Evolutionary conservation across 2,797 vertebrate species (phyloP).

Genomic region (Rhynchonycteris naso): DNA sequence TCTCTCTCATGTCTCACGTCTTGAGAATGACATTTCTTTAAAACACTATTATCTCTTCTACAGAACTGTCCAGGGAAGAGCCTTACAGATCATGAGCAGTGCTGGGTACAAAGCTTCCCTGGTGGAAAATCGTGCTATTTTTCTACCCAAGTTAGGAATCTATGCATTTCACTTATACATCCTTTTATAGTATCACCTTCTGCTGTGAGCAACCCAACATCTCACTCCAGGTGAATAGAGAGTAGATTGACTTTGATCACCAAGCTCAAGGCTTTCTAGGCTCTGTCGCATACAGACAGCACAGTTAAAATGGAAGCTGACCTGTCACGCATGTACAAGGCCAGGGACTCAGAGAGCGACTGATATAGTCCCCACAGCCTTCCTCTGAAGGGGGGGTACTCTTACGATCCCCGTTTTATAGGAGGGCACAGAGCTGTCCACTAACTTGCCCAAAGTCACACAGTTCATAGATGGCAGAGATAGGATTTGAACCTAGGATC

Average conservation of each 20-base stretch:
- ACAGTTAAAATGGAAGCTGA: not conserved
- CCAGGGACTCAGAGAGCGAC: not conserved
- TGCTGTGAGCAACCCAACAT: not conserved
- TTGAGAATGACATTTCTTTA: not conserved
- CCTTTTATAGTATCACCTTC: not conserved
- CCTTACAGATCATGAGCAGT: not conserved
- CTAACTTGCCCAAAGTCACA: not conserved
- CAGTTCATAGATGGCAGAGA: not conserved
- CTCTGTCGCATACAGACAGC: not conserved
- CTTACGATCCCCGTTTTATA: not conserved
- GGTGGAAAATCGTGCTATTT: not conserved
- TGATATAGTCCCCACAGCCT: not conserved
- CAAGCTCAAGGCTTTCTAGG: not conserved
- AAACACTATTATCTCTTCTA: not conserved
- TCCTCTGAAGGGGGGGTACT: not conserved
- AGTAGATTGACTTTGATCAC: not conserved
- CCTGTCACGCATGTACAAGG: rapidly evolving
- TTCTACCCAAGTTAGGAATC: not conserved
- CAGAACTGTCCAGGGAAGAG: not conserved
- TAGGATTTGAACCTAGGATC: slow-evolving; percentile 10
- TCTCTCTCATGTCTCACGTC: not conserved
- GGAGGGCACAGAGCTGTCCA: not conserved
- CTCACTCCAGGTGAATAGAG: not conserved
- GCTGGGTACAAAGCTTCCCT: not conserved
- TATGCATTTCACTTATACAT: not conserved